Percentiles rank a stretch among this genome's conserved stretches.
Evolutionary conservation across 1,140 invertebrate species (phyloP).

Genomic region (Brachystomella parvula): DNA sequence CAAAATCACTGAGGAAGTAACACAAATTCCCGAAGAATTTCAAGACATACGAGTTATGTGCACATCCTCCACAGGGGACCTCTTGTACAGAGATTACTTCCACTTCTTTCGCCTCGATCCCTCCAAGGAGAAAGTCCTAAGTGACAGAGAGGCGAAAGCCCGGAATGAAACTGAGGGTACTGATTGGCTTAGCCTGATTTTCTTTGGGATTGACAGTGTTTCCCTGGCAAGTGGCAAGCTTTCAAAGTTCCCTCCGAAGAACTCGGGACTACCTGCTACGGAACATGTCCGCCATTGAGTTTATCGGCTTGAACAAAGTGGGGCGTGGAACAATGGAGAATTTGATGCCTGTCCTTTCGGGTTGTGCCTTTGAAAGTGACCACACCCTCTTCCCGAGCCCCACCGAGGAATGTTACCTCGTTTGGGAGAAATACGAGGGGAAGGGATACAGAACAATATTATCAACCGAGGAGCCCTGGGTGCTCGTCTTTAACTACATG

Average conservation of each 20-base stretch:
- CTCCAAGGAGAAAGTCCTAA: not conserved
- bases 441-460: not conserved
- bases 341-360: not conserved
- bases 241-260: not conserved
- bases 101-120: not conserved
- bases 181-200: not conserved
- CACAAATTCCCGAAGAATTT: not conserved
- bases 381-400: not conserved
- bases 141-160: not conserved
- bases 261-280: not conserved
- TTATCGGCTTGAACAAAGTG: not conserved
- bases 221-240: not conserved
- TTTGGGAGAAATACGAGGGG: not conserved
- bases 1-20: not conserved
- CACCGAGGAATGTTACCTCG: not conserved
- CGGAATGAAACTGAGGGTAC: not conserved
- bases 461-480: not conserved
- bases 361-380: slow-evolving; percentile 41
- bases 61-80: not conserved
- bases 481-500: slow-evolving; percentile 40
- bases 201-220: not conserved
- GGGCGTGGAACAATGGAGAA: not conserved
- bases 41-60: not conserved
- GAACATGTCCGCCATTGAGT: not conserved
- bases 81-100: not conserved